Evolutionary conservation across 1,140 invertebrate genomes (phyloP).

Genomic region (Sinella curviseta): DNA sequence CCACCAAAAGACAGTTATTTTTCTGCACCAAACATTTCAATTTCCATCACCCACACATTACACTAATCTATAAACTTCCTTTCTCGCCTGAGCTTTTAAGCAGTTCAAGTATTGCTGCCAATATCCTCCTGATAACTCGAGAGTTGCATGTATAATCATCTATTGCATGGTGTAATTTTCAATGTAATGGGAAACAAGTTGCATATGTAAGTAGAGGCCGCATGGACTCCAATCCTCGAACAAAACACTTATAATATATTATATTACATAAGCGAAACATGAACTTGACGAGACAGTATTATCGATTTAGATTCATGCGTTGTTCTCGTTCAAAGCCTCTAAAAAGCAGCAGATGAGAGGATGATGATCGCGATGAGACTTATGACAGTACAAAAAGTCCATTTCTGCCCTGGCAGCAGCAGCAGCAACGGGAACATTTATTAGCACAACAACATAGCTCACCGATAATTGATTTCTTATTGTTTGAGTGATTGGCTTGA

Average conservation of each 20-base stretch:
- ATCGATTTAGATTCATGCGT: slow-evolving; percentile 6
- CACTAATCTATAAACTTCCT: neutral
- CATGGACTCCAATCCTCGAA: neutral
- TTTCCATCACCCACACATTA: neutral
- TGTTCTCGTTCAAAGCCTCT: neutral
- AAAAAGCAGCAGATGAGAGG: neutral
- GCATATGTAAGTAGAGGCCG: neutral
- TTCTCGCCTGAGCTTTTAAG: neutral
- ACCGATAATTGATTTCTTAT: neutral
- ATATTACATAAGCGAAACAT: neutral
- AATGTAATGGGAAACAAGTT: neutral
- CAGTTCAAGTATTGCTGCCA: neutral
- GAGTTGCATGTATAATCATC: no score
- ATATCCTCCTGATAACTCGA: no score
- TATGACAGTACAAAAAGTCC: neutral
- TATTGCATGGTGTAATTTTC: no score
- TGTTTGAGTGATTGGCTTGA: neutral
- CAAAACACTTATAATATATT: neutral
- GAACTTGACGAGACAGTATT: neutral
- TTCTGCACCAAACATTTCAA: neutral
- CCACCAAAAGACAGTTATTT: no score
- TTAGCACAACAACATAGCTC: neutral
- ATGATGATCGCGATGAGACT: neutral
- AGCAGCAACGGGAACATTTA: neutral
- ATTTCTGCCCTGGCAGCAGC: neutral